Evolutionary conservation across 1,140 invertebrate genomes (phyloP), one percentile per base, ranked within the genome.

Genomic region (Lordiphosa clarofinis): DNA sequence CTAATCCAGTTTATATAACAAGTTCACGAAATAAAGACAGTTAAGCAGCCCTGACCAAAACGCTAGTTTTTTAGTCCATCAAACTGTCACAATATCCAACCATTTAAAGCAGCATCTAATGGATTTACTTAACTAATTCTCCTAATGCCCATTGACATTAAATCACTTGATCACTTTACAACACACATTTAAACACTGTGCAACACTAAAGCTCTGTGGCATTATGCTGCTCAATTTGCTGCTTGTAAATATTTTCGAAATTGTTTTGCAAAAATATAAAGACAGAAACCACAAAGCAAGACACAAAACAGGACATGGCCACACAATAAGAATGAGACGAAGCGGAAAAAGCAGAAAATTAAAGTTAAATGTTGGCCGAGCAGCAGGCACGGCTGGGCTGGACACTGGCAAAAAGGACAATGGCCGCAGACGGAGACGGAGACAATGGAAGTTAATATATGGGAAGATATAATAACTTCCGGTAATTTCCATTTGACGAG

Each of bases 311-410:
- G 71, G 75, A 81, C 75, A 54, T 66, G 71, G 65, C 55, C 69
- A 73, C 61, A 87, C 73, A 86, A 87, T 82, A 67, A 62, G 68
- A 74, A 72, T 59, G 73, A 87, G 81, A 56, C 82, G 62, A 82
- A 86, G 86, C 86, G 86, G 86, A 87, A 87, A 87, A 87, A 82
- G 86, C 82, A 82, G 57, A 87, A 82, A 87, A 87, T 87, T 87
- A 86, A 87, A 87, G 74, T 79, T 87, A 87, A 87, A 87, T 81
- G 86, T 72, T 76, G 48, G 39, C 63, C 43, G 58, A 28, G 24
- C 24, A 28, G 24, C 24, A 87, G 86, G 76, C 76, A 82, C 76
- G 76, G 70, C 78, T 81, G 76, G 76, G 75, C 73, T 43, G 15
- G 15, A 15, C 15, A 15, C 1, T 3, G 1, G 42, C 15, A 47